phyloP scores from a whole-genome alignment of 2,797 vertebrate genomes.

The Champsocephalus gunnari region DNA sequence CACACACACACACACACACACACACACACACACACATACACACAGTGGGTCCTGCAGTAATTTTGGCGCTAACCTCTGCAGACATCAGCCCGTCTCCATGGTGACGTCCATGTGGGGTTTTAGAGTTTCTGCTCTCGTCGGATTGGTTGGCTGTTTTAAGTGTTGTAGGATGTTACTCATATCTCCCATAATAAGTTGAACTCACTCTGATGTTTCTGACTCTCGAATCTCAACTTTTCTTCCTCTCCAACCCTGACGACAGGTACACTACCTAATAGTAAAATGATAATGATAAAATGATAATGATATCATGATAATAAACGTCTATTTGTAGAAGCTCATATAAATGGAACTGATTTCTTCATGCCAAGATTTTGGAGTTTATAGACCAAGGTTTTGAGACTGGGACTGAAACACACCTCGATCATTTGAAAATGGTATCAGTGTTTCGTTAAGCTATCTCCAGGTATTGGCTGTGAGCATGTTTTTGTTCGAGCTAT shows the following conservation, averaged over 20 bases:
- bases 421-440: too few relatives aligned
- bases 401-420: neutral
- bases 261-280: too few relatives aligned
- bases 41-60: constrained; percentile 50
- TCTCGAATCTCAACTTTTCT: constrained; percentile 3
- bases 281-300: too few relatives aligned
- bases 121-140: constrained; percentile 62
- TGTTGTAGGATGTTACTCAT: constrained; percentile 17
- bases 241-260: neutral
- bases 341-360: neutral
- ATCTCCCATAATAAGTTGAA: constrained; percentile 27
- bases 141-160: constrained; percentile 50
- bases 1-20: too few relatives aligned
- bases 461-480: too few relatives aligned
- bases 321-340: neutral
- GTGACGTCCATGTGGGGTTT: constrained; percentile 52
- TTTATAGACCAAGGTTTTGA: neutral
- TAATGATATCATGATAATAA: neutral
- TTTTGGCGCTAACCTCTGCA: constrained; percentile 51
- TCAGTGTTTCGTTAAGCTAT: neutral
- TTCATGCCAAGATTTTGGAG: neutral
- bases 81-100: constrained; percentile 69
- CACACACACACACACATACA: neutral
- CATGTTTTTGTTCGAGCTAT: neutral
- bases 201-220: neutral